Evolutionary conservation across 2,113 vertebrate species (phyloP).

Genomic region (Falcunculus frontatus): DNA sequence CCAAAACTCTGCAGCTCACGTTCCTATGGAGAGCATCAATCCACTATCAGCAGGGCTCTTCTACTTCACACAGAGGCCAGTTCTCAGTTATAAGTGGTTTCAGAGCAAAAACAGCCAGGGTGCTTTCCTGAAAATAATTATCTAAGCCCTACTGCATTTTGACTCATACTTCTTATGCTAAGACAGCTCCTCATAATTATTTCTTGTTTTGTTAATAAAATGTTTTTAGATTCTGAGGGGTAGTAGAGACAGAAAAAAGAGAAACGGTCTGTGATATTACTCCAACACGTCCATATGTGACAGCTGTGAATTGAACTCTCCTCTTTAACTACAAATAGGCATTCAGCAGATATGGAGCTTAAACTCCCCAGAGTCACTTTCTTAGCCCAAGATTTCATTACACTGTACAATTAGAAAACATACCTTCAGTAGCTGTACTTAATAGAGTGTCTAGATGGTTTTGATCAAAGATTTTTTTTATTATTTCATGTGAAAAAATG

Average conservation of each 20-base stretch:
- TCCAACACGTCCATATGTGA: neutral
- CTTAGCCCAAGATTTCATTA: neutral
- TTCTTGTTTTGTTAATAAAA: neutral
- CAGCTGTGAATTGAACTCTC: neutral
- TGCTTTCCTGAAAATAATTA: slow-evolving; percentile 3
- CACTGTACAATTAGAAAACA: neutral
- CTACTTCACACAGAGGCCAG: neutral
- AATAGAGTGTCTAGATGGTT: neutral
- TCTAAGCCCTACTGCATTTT: neutral
- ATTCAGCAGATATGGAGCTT: neutral
- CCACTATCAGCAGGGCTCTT: slow-evolving; percentile 7
- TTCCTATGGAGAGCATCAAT: slow-evolving; percentile 10
- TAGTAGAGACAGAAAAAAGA: neutral
- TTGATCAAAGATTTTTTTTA: neutral
- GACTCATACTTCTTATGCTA: neutral
- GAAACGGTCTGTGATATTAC: neutral
- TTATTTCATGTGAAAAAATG: neutral
- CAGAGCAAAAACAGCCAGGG: neutral
- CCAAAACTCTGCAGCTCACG: neutral
- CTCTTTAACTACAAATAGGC: neutral
- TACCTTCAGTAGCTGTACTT: neutral
- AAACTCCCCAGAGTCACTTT: neutral
- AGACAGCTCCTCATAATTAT: neutral
- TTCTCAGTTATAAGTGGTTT: neutral
- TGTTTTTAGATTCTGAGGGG: neutral